A percentile compares a stretch with the other conserved stretches of the same genome.
These are phyloP conservation scores for Euura saliciscinereae DNA, from an alignment of 1,140 invertebrate genomes.

Conservation along the genomic window DNA sequence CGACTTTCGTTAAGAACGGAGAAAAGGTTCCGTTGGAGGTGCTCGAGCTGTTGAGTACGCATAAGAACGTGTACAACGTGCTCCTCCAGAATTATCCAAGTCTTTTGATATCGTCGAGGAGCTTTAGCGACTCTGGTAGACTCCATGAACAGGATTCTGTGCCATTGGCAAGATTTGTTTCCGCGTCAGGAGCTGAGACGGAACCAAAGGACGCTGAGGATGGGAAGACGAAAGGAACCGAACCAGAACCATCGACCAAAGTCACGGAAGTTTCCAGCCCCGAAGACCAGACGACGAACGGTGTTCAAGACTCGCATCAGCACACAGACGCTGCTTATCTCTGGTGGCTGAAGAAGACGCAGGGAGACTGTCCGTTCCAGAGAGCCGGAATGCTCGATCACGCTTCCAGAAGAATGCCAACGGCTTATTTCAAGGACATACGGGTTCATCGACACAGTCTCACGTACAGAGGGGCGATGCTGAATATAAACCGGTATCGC, in stretches of 20 bases:
- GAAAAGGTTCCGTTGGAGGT: conserved; percentile 78
- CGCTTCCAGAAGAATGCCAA: conserved; percentile 57
- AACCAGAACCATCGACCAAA: conserved; percentile 48
- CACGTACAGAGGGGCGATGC: conserved; percentile 84
- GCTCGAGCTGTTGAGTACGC: conserved; percentile 72
- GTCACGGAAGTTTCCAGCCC: conserved; percentile 38
- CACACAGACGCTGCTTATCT: conserved; percentile 60
- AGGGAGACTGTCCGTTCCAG: conserved; percentile 49
- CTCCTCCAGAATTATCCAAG: conserved; percentile 77
- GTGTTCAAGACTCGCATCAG: conserved; percentile 33
- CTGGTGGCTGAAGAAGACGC: conserved; percentile 62
- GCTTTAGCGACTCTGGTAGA: conserved; percentile 72
- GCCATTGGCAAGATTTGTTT: conserved; percentile 37
- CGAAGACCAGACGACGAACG: conserved; percentile 34
- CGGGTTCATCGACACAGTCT: conserved; percentile 76
- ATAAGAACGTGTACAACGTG: conserved; percentile 73
- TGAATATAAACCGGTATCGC: conserved; percentile 82
- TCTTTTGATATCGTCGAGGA: conserved; percentile 71
- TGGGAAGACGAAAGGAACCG: conserved; percentile 37
- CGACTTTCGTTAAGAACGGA: conserved; percentile 80
- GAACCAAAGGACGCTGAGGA: conserved; percentile 44
- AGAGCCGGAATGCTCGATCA: conserved; percentile 53
- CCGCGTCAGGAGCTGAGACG: not conserved
- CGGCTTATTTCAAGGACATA: conserved; percentile 73
- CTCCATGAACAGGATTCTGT: conserved; percentile 44